A percentile compares a stretch with the other conserved stretches of the same genome.
These are phyloP conservation scores for Antennarius striatus DNA, from an alignment of 2,113 vertebrate species.

Conservation along the genomic window DNA sequence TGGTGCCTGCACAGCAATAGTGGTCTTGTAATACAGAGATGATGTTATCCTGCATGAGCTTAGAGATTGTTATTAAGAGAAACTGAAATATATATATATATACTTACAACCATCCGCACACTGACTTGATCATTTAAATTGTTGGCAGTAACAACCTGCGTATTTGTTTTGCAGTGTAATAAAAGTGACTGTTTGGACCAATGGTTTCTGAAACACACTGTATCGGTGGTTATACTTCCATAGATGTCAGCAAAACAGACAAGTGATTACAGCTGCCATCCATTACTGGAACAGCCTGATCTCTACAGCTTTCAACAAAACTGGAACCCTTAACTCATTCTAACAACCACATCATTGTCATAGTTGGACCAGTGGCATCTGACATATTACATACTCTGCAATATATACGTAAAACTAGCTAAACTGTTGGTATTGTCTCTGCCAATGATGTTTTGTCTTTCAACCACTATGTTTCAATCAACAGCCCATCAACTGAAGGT, in stretches of 20 bases:
- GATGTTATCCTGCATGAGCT: not conserved
- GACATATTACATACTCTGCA: no score
- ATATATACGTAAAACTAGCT: not conserved
- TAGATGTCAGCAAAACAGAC: not conserved
- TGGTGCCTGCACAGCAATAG: constrained; percentile 24
- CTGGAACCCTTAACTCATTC: not conserved
- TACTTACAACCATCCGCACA: no score
- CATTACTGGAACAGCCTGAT: not conserved
- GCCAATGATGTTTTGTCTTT: not conserved
- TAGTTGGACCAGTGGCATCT: no score
- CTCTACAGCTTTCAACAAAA: not conserved
- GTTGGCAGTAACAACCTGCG: no score
- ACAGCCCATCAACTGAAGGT: no score
- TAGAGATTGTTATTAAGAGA: no score
- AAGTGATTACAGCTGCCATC: not conserved
- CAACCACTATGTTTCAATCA: not conserved
- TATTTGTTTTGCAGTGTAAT: no score
- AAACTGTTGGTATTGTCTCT: no score
- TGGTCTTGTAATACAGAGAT: constrained; percentile 46
- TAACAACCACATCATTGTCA: not conserved
- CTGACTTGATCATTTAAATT: no score
- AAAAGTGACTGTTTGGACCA: not conserved
- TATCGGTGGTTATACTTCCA: not conserved
- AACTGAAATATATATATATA: no score
- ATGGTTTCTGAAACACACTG: not conserved